Evolutionary conservation across 2,113 vertebrate species (phyloP).

Genomic region (Papio anubis): DNA sequence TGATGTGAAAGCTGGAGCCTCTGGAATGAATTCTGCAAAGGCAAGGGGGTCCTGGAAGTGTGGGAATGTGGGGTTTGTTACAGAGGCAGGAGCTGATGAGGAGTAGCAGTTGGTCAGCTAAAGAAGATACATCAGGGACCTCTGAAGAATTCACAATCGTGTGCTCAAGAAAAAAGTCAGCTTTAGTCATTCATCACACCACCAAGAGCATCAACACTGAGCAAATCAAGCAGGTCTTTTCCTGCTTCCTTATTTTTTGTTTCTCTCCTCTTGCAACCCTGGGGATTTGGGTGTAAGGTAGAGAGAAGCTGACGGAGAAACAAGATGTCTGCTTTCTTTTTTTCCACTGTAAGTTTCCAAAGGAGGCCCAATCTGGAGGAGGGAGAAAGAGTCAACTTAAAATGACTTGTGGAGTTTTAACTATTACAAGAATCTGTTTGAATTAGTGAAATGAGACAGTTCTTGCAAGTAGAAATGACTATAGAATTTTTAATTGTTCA

Average conservation of each 20-base stretch:
- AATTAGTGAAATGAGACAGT: not conserved
- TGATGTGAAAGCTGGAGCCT: too few relatives aligned
- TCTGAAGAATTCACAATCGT: not conserved
- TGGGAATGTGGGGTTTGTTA: not conserved
- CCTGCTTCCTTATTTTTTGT: not conserved
- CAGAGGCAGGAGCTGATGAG: not conserved
- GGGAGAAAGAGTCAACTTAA: not conserved
- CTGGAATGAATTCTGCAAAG: not conserved
- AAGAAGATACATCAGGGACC: not conserved
- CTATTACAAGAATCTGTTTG: not conserved
- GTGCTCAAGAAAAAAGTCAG: not conserved
- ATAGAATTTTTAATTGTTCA: not conserved
- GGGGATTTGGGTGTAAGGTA: not conserved
- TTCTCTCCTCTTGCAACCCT: not conserved
- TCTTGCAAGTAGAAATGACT: not conserved
- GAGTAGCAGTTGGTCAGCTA: not conserved
- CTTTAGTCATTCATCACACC: not conserved
- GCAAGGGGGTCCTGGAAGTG: accelerated
- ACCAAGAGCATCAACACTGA: not conserved
- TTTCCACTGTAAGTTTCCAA: not conserved
- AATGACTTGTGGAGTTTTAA: not conserved
- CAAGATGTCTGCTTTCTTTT: not conserved
- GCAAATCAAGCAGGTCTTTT: not conserved
- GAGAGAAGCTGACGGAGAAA: not conserved
- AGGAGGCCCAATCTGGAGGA: not conserved